Evolutionary conservation across 2,888 invertebrate genomes (phyloP).

Genomic region (Caenorhabditis zanzibari): DNA sequence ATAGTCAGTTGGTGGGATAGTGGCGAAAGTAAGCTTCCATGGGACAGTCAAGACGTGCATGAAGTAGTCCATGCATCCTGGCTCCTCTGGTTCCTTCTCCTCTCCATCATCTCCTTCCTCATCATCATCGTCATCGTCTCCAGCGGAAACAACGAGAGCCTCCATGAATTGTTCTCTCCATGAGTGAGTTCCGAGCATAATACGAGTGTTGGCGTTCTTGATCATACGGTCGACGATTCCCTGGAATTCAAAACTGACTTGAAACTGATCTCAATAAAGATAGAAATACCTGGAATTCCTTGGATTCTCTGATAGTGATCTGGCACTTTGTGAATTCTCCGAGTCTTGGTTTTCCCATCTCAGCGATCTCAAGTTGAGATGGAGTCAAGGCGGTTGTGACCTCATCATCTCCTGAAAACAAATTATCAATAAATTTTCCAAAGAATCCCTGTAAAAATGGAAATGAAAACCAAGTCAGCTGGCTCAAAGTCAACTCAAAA

Average conservation of each 20-base stretch:
- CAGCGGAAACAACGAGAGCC: slow-evolving; percentile 87
- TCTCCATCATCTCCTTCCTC: slow-evolving; percentile 80
- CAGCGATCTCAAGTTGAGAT: slow-evolving; percentile 84
- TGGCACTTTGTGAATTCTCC: slow-evolving; percentile 92
- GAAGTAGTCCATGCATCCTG: slow-evolving; percentile 93
- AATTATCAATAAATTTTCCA: neutral
- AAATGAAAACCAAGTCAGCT: slow-evolving; percentile 31
- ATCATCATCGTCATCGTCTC: slow-evolving; percentile 82
- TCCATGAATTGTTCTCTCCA: slow-evolving; percentile 99
- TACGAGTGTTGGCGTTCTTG: slow-evolving; percentile 95
- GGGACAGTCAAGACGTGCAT: slow-evolving; percentile 97
- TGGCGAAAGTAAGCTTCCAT: slow-evolving; percentile 98
- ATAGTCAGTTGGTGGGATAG: slow-evolving; percentile 97
- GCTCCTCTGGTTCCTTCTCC: slow-evolving; percentile 85
- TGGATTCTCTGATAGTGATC: slow-evolving; percentile 96
- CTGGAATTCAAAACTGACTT: slow-evolving; percentile 66
- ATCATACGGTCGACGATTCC: slow-evolving; percentile 94
- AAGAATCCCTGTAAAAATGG: slow-evolving; percentile 10
- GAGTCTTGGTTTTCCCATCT: slow-evolving; percentile 92
- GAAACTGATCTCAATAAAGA: neutral
- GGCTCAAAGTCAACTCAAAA: slow-evolving; percentile 19
- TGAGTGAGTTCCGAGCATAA: slow-evolving; percentile 94
- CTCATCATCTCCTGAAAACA: slow-evolving; percentile 71
- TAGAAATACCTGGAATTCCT: slow-evolving; percentile 93
- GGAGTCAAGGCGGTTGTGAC: slow-evolving; percentile 74